Percentiles rank a stretch among this genome's conserved stretches.
Conservation (phyloP, 2,797 vertebrate species). For the Hemitrygon akajei region DNA sequence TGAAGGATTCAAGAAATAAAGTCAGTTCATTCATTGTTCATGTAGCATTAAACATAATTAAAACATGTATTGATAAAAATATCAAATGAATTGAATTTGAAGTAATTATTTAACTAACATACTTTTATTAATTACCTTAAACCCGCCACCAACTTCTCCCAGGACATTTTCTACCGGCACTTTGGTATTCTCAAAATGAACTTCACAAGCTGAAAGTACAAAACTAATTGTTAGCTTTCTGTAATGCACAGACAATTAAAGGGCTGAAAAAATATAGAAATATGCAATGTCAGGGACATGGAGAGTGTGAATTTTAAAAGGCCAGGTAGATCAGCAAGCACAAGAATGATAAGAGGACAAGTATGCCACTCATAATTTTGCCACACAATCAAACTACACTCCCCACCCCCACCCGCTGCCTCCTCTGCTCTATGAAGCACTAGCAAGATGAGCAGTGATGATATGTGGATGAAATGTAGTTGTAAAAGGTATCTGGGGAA, state of each 20-base stretch:
- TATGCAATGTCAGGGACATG: no score
- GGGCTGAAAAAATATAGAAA: no score
- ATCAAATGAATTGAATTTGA: not conserved
- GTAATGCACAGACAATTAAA: not conserved
- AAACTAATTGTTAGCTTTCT: not conserved
- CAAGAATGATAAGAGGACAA: no score
- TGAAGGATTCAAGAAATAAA: no score
- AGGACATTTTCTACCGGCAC: slow-evolving; percentile 88
- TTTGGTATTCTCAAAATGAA: slow-evolving; percentile 82
- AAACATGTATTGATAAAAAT: not conserved
- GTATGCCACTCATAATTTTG: no score
- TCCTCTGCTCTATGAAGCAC: not conserved
- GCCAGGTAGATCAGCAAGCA: no score
- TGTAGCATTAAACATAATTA: not conserved
- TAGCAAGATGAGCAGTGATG: not conserved
- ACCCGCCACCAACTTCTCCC: slow-evolving; percentile 84
- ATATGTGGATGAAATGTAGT: no score
- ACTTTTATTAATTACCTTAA: slow-evolving; percentile 67
- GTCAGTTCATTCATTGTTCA: no score
- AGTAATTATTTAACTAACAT: not conserved
- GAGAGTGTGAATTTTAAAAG: no score
- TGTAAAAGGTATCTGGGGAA: no score
- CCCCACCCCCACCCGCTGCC: not conserved
- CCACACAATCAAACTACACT: no score
- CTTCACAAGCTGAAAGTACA: slow-evolving; percentile 71